Base-by-base conservation (phyloP, 1,140 invertebrate species). In the Telenomus remus region DNA sequence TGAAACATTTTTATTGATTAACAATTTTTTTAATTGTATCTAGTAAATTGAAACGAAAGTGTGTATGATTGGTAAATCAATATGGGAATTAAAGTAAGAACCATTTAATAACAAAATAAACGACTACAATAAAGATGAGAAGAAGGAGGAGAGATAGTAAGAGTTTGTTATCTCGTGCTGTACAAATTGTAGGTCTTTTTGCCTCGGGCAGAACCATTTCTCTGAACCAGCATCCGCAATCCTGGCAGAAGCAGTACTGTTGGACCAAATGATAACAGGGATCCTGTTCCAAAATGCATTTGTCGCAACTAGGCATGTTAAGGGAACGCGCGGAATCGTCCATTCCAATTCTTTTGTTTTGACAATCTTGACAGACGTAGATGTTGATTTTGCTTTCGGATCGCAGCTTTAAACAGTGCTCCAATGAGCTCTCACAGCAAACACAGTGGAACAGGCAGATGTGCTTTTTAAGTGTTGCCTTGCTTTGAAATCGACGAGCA, bases 201-300 rank as follows among this genome's bases (percentile, higher is more conserved):
- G 19, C 3, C 7, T 37, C 33, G 1, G 48, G 48, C 33, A 50
- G 10, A 4, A 50, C 33, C n/a, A 50, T 35, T 50, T 50, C 33
- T 4, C 14, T 14, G 10, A 35, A 37, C 48, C 48, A 50, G 13
- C 27, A 35, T 50, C 12, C 27, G 12, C 48, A 50, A 14, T 50
- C 48, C 6, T 35, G 10, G 33, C 48, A 50, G 10, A 35, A 50
- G 11, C 48, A 50, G 33, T 50, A 50, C 33, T 50, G 6, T 2
- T 14, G 33, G 14, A 50, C 48, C 33, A 50, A 14, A 14, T 50
- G 48, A 50, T 50, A 50, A 50, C 48, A 50, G 14, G 11, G 33
- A 37, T 50, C n/a, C n/a, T 12, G 13, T 8, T 50, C 48, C 12
- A 50, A 50, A 13, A 37, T 37, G 12, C 48, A 50, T 11, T 35